Percentiles rank a stretch among this genome's conserved stretches.
Conservation (phyloP, 2,888 invertebrate genomes). For the Trisateles emortualis region DNA sequence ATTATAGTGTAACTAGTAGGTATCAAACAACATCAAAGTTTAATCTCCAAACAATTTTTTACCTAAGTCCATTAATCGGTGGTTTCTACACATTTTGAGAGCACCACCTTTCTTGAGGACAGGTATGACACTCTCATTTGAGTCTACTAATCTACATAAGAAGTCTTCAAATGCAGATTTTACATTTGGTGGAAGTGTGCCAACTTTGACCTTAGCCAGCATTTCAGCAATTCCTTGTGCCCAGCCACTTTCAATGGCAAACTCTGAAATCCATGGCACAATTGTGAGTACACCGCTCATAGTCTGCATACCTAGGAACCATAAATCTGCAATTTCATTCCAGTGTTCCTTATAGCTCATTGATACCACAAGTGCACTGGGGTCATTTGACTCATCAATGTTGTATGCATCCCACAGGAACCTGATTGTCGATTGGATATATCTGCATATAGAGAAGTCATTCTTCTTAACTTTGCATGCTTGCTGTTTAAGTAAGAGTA, state of each 20-base stretch:
- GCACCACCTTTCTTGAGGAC: constrained; percentile 94
- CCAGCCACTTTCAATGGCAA: constrained; percentile 97
- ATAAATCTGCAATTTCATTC: constrained; percentile 96
- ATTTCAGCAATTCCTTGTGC: constrained; percentile 94
- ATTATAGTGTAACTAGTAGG: constrained; percentile 52
- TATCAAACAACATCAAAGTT: constrained; percentile 42
- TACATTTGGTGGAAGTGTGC: constrained; percentile 93
- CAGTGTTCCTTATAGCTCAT: constrained; percentile 95
- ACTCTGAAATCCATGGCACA: constrained; percentile 96
- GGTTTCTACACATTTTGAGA: constrained; percentile 93
- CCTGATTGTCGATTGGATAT: constrained; percentile 95
- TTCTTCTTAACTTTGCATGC: constrained; percentile 94
- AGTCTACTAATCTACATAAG: constrained; percentile 93
- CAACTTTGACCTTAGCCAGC: constrained; percentile 93
- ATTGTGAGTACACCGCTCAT: constrained; percentile 93
- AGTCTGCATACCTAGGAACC: constrained; percentile 98
- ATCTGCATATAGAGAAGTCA: constrained; percentile 95
- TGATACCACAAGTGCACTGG: constrained; percentile 93
- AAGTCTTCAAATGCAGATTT: constrained; percentile 97
- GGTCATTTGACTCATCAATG: constrained; percentile 95
- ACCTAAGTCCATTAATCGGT: constrained; percentile 95
- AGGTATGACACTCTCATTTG: constrained; percentile 90
- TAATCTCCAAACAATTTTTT: constrained; percentile 96
- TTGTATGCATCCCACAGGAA: constrained; percentile 97
- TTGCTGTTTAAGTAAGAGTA: constrained; percentile 94